Conservation (phyloP, 2,888 invertebrate genomes). For the Anoplius nigerrimus region DNA sequence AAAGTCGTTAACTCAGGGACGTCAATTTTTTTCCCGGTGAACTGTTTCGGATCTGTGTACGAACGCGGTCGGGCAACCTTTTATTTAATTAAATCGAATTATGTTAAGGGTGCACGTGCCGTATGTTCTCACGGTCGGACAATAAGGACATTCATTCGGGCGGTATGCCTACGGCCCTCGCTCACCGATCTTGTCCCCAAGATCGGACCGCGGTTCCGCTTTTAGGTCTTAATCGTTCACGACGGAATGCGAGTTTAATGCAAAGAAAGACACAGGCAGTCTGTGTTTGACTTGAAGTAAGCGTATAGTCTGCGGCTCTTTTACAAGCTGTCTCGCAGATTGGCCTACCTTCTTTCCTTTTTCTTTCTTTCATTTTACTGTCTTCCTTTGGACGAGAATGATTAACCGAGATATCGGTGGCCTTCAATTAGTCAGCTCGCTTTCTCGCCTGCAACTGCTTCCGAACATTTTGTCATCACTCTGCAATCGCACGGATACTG, state of each 20-base stretch:
- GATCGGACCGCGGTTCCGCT: conserved; percentile 49
- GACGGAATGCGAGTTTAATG: conserved; percentile 62
- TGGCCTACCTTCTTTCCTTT: background rate
- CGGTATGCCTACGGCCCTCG: conserved; percentile 19
- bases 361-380: background rate
- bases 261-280: conserved; percentile 55
- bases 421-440: conserved; percentile 8
- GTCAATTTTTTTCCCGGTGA: background rate
- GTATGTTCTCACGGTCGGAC: conserved; percentile 67
- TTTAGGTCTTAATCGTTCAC: conserved; percentile 66
- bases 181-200: background rate
- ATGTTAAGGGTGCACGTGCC: conserved; percentile 60
- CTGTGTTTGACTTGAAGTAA: conserved; percentile 44
- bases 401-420: conserved; percentile 25
- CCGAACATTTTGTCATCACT: no score
- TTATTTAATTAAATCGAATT: conserved; percentile 68
- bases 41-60: no score
- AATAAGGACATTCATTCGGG: conserved; percentile 71
- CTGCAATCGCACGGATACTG: no score
- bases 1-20: background rate
- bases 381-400: conserved; percentile 32
- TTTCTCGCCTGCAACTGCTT: background rate
- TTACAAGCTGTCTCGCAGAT: conserved; percentile 34
- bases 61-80: conserved; percentile 10
- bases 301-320: conserved; percentile 45